These are phyloP conservation scores for Trichonephila clavipes DNA, from an alignment of 1,140 invertebrate species.

Conservation along the genomic window DNA sequence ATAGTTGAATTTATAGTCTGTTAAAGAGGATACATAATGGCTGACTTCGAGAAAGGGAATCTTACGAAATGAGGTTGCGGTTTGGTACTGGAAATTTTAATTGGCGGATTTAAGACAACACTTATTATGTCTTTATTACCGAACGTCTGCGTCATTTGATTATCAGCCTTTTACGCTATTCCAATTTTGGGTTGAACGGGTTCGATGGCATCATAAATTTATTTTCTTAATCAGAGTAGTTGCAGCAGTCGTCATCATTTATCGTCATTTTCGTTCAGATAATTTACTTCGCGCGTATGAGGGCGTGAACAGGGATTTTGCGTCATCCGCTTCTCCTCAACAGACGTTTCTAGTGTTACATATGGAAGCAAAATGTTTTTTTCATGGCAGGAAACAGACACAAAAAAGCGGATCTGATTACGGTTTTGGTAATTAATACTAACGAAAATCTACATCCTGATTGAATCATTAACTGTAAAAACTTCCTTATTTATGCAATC, in stretches of 20 bases:
- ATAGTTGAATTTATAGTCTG: too few species aligned
- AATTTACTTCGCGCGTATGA: not conserved
- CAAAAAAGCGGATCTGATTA: not conserved
- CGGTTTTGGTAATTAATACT: not conserved
- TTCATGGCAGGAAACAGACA: slow-evolving; percentile 10
- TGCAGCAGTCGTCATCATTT: not conserved
- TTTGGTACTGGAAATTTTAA: not conserved
- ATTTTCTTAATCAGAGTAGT: not conserved
- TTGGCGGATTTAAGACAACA: not conserved
- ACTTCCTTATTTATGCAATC: not conserved
- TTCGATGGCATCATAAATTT: not conserved
- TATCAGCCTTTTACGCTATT: not conserved
- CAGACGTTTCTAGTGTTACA: not conserved
- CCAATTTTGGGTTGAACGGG: not conserved
- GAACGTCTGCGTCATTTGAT: not conserved
- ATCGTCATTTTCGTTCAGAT: not conserved
- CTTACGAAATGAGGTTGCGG: not conserved
- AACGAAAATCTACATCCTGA: not conserved
- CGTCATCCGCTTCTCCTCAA: not conserved
- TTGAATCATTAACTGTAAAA: not conserved
- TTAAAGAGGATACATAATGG: too few species aligned
- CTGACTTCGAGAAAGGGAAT: too few species aligned
- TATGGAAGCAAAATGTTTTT: not conserved
- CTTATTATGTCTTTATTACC: not conserved
- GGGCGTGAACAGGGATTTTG: not conserved